These are phyloP conservation scores for Pseudonaja textilis DNA, from an alignment of 2,113 vertebrate species.

Conservation along the genomic window DNA sequence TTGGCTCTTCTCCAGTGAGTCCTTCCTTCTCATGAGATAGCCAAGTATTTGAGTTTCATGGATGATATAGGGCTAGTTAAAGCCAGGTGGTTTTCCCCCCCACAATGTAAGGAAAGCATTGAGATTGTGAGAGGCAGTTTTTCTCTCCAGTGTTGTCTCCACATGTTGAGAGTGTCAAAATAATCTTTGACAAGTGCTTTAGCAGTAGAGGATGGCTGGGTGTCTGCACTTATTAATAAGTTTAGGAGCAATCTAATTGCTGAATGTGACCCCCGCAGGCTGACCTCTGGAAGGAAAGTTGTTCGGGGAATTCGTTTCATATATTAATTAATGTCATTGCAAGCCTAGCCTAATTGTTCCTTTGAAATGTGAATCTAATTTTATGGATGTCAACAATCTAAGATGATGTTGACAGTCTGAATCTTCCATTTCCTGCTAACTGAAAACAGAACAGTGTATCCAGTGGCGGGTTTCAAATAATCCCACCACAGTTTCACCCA, in stretches of 20 bases:
- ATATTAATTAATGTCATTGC: background rate
- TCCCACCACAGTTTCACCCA: too few relatives aligned
- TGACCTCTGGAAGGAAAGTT: slow-evolving; percentile 36
- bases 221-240: slow-evolving; percentile 56
- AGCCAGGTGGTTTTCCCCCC: background rate
- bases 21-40: too few relatives aligned
- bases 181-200: background rate
- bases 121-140: background rate
- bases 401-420: background rate
- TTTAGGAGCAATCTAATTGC: background rate
- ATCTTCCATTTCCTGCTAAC: background rate
- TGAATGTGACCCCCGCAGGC: background rate
- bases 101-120: background rate
- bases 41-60: too few relatives aligned
- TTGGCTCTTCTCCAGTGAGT: too few relatives aligned
- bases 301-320: background rate
- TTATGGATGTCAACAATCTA: background rate
- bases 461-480: too few relatives aligned
- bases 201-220: background rate
- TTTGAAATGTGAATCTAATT: background rate
- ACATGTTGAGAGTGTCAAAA: background rate
- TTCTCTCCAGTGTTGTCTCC: background rate
- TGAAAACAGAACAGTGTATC: background rate
- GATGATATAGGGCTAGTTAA: background rate
- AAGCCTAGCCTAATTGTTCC: background rate